phyloP scores from a whole-genome alignment of 2,888 invertebrate species.

The Hyppa rectilinea region DNA sequence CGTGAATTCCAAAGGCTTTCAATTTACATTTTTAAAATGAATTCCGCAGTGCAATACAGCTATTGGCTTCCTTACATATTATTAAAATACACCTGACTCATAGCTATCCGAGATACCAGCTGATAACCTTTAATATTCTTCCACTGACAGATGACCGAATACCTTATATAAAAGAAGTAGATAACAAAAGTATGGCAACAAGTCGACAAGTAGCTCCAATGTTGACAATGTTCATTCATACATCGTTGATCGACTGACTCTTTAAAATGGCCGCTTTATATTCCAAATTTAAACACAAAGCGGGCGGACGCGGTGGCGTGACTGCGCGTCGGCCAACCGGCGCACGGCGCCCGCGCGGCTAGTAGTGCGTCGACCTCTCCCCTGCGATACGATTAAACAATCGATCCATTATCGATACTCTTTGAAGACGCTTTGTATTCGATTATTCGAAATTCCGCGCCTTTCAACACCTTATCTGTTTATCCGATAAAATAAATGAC shows the following conservation, averaged over 20 bases:
- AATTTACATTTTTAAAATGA: constrained; percentile 18
- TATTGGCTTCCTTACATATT: constrained; percentile 23
- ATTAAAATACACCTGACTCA: constrained; percentile 41
- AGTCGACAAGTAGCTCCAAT: constrained; percentile 40
- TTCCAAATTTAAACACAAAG: constrained; percentile 86
- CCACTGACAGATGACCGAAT: constrained; percentile 43
- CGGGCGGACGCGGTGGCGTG: constrained; percentile 82
- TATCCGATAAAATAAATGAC: constrained; percentile 23
- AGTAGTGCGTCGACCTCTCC: constrained; percentile 84
- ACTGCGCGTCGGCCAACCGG: constrained; percentile 80
- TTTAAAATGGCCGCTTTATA: constrained; percentile 74
- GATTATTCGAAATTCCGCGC: constrained; percentile 44
- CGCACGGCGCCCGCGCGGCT: constrained; percentile 71
- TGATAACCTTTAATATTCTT: constrained; percentile 51
- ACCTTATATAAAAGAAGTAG: constrained; percentile 37
- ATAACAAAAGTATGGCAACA: constrained; percentile 44
- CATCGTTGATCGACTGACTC: constrained; percentile 62
- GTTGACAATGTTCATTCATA: constrained; percentile 72
- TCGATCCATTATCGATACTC: constrained; percentile 65
- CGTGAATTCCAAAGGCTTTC: neutral
- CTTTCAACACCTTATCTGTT: constrained; percentile 43
- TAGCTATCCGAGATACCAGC: constrained; percentile 19
- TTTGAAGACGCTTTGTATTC: constrained; percentile 51
- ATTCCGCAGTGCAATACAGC: neutral
- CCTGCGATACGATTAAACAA: constrained; percentile 64